These are phyloP conservation scores for Neoaliturus tenellus DNA, from an alignment of 2,888 invertebrate species.

Conservation along the genomic window DNA sequence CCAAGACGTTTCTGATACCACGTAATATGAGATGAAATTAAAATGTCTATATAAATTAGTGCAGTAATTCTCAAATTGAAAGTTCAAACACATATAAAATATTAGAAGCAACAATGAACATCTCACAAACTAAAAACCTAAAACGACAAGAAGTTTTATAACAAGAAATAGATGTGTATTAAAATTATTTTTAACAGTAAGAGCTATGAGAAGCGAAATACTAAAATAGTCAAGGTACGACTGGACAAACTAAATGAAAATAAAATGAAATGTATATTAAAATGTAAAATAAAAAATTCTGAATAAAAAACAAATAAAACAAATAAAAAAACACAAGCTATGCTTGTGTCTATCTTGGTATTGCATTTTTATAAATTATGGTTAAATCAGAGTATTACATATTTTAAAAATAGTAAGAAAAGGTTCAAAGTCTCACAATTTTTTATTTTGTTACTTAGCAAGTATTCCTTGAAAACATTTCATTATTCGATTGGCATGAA, in stretches of 20 bases:
- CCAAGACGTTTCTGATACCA: conserved; percentile 23
- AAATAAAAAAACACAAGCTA: neutral
- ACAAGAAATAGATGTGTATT: neutral
- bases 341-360: neutral
- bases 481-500: neutral
- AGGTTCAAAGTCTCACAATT: neutral
- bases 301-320: neutral
- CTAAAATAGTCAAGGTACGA: neutral
- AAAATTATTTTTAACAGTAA: neutral
- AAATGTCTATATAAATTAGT: conserved; percentile 5
- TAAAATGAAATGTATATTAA: neutral
- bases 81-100: neutral
- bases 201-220: neutral
- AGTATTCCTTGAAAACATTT: neutral
- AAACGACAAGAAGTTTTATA: conserved; percentile 14
- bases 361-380: neutral
- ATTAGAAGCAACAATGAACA: conserved; percentile 15
- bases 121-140: conserved; percentile 7
- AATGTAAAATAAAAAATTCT: neutral
- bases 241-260: neutral
- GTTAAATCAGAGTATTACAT: neutral
- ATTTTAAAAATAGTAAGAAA: neutral
- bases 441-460: neutral
- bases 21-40: neutral
- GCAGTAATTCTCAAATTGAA: neutral